These are phyloP conservation scores for Austrolebias charrua DNA, from an alignment of 2,797 vertebrate species.

Conservation along the genomic window DNA sequence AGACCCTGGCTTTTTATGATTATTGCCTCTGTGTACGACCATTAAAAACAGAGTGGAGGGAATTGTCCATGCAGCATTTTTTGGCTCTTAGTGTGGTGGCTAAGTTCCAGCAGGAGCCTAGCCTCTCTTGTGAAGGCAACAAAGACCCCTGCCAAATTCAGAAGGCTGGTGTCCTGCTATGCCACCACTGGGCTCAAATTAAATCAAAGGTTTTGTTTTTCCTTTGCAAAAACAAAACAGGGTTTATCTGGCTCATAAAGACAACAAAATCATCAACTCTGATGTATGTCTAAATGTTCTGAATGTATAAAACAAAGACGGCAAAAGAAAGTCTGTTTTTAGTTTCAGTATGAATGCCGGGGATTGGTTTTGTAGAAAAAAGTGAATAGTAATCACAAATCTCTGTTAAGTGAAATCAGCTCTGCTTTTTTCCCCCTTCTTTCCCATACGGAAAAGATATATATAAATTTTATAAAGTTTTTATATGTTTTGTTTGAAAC, in stretches of 20 bases:
- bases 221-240: slow-evolving; percentile 36
- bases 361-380: slow-evolving; percentile 19
- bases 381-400: slow-evolving; percentile 29
- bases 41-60: slow-evolving; percentile 72
- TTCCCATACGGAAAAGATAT: too few species aligned
- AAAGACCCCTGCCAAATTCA: slow-evolving; percentile 51
- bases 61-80: slow-evolving; percentile 65
- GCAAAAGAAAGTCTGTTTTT: slow-evolving; percentile 16
- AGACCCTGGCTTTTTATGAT: slow-evolving; percentile 81
- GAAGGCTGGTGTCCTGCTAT: slow-evolving; percentile 49
- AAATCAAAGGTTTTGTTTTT: slow-evolving; percentile 47
- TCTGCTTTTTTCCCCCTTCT: slow-evolving; percentile 14
- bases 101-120: slow-evolving; percentile 47
- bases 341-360: slow-evolving; percentile 18
- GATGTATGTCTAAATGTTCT: slow-evolving; percentile 5
- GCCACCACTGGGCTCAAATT: slow-evolving; percentile 39
- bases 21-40: slow-evolving; percentile 77
- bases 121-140: slow-evolving; percentile 41
- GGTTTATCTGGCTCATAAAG: slow-evolving; percentile 38
- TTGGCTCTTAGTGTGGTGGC: slow-evolving; percentile 51
- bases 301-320: not conserved
- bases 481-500: too few species aligned
- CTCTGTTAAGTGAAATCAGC: slow-evolving; percentile 32
- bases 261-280: slow-evolving; percentile 27
- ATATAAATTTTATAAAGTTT: too few species aligned